A percentile compares a stretch with the other conserved stretches of the same genome.
These are phyloP conservation scores for Neoarius graeffei DNA, from an alignment of 2,113 vertebrate genomes.

Conservation along the genomic window DNA sequence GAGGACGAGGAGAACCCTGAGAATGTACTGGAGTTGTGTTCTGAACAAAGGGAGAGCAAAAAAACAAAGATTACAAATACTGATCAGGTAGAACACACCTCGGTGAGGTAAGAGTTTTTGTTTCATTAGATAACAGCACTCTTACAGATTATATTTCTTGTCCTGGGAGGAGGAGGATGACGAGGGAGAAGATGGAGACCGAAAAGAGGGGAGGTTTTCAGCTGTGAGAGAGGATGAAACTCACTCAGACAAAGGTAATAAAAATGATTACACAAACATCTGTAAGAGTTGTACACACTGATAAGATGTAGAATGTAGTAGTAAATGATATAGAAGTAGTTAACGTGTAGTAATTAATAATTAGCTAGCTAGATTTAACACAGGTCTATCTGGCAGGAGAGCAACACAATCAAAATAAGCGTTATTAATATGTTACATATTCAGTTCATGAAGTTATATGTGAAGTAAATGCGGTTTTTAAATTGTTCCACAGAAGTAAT, in stretches of 20 bases:
- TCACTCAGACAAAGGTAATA: conserved; percentile 74
- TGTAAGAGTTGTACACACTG: background rate
- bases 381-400: background rate
- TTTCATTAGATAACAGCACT: background rate
- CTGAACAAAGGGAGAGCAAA: conserved; percentile 67
- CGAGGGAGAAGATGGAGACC: conserved; percentile 11
- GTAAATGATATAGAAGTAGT: too few species aligned
- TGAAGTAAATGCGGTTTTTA: background rate
- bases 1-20: conserved; percentile 74
- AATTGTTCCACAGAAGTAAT: conserved; percentile 60
- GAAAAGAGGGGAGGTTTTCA: conserved; percentile 48
- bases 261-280: background rate
- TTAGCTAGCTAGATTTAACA: background rate
- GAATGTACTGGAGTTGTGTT: conserved; percentile 67
- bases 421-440: background rate
- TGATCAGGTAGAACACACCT: conserved; percentile 67
- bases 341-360: background rate
- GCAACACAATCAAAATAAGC: background rate
- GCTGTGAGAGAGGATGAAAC: conserved; percentile 70
- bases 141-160: background rate
- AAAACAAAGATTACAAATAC: conserved; percentile 59
- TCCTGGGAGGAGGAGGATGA: conserved; percentile 46
- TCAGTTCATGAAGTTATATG: background rate
- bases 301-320: background rate
- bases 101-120: background rate